These are phyloP conservation scores for Stegostoma tigrinum DNA, from an alignment of 2,113 vertebrate genomes.

Conservation along the genomic window DNA sequence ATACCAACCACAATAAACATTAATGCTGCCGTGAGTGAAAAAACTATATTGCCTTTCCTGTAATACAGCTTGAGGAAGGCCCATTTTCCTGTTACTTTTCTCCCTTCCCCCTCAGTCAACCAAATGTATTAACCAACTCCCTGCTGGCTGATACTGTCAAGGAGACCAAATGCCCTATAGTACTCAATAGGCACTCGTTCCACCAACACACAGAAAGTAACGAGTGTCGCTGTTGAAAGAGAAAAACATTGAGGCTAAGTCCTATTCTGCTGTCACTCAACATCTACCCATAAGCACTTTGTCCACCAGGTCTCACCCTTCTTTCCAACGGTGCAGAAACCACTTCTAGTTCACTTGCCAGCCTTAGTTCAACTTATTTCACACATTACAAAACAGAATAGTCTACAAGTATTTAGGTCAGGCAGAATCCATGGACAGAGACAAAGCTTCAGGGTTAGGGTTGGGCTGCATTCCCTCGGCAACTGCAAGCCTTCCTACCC, in stretches of 20 bases:
- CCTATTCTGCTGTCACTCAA: not conserved
- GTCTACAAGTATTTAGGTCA: too few species aligned
- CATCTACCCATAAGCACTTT: not conserved
- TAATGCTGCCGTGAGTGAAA: not conserved
- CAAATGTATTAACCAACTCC: not conserved
- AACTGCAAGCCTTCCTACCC: too few species aligned
- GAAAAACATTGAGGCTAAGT: not conserved
- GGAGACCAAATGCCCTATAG: not conserved
- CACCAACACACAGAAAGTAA: not conserved
- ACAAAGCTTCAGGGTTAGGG: too few species aligned
- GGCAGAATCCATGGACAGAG: too few species aligned
- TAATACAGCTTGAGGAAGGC: not conserved
- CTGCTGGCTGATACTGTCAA: not conserved
- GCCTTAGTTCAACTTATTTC: not conserved
- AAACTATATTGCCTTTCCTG: not conserved
- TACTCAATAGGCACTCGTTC: not conserved
- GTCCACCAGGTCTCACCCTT: not conserved
- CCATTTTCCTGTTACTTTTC: not conserved
- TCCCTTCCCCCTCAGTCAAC: not conserved
- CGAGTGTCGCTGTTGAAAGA: not conserved
- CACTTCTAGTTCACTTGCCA: not conserved
- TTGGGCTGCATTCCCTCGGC: too few species aligned
- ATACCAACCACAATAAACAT: not conserved
- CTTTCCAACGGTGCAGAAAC: not conserved
- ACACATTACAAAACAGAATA: too few species aligned